Base-by-base conservation (phyloP, 2,888 invertebrate genomes). In the Cerceris rybyensis region DNA sequence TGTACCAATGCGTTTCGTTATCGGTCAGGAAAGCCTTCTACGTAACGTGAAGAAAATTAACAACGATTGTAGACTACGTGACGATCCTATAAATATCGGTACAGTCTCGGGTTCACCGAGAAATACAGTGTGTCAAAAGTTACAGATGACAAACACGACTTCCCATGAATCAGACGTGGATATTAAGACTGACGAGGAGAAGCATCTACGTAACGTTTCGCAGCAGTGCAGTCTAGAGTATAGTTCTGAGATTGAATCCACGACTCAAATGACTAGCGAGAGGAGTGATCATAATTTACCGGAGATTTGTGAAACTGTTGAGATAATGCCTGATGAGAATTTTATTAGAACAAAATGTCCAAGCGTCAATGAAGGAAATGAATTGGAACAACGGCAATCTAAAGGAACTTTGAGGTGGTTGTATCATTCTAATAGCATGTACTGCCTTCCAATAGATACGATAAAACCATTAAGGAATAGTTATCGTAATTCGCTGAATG, bases 141-240 rank as follows among this genome's bases (percentile, higher is more conserved):
- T 85, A 60, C 73, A 89, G 83, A 83, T 81, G 42, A 73, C 78
- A 43, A 80, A 83, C 41, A 80, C 82, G 69, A 49, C 13, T 50
- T 83, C 87, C 2, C 88, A 90, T 14, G 91, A 92, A 52, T 91
- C 91, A 0, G 91, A 92, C 67, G 71, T 85, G 7, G 90, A 90
- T 16, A 84, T 86, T 0, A 89, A 90, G 71, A 88, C 88, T 0
- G 90, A 91, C 4, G 88, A 89, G 14, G 91, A 89, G 39, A 90
- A 88, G 88, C 91, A 93, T 80, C 94, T 95, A 93, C 93, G 95
- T 39, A 95, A 95, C 0, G 95, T 96, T 42, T 96, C 96, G 0
- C 96, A 96, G 84, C 96, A 96, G 82, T 96, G 96, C 85, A 96
- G 95, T 74, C 92, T 96, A 60, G 96, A 96, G 87, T 96, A 95